Conservation (phyloP, 2,113 vertebrate species). For the Carassius carassius region DNA sequence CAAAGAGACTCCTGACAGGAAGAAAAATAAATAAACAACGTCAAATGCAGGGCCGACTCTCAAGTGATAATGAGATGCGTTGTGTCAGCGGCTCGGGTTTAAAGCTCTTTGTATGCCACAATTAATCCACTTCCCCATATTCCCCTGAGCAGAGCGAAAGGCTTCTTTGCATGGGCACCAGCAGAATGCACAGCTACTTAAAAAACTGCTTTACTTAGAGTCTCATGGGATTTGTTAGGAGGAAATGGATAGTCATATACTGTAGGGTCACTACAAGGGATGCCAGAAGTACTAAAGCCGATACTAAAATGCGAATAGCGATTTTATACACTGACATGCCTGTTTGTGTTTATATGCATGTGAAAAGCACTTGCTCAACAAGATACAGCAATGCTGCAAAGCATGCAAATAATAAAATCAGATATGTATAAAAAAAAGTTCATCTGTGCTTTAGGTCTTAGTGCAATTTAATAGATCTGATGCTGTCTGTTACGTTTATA, state of each 20-base stretch:
- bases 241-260: slow-evolving; percentile 2
- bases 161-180: slow-evolving; percentile 1
- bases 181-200: slow-evolving; percentile 26
- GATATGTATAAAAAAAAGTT: background rate
- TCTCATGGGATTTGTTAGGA: background rate
- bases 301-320: background rate
- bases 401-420: background rate
- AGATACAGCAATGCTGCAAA: background rate
- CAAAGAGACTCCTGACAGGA: slow-evolving; percentile 55
- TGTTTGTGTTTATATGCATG: background rate
- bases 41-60: slow-evolving; percentile 23
- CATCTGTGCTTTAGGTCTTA: background rate
- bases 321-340: background rate
- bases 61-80: slow-evolving; percentile 58
- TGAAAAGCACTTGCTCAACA: background rate
- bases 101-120: slow-evolving; percentile 20
- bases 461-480: background rate
- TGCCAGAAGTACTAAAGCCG: background rate
- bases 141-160: slow-evolving; percentile 13
- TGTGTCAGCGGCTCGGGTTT: slow-evolving; percentile 49
- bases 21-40: slow-evolving; percentile 54
- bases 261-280: background rate
- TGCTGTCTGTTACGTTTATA: background rate
- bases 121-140: slow-evolving; percentile 22
- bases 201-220: slow-evolving; percentile 14